Base-by-base conservation (phyloP, 2,113 vertebrate species). In the Arizona elegans region DNA sequence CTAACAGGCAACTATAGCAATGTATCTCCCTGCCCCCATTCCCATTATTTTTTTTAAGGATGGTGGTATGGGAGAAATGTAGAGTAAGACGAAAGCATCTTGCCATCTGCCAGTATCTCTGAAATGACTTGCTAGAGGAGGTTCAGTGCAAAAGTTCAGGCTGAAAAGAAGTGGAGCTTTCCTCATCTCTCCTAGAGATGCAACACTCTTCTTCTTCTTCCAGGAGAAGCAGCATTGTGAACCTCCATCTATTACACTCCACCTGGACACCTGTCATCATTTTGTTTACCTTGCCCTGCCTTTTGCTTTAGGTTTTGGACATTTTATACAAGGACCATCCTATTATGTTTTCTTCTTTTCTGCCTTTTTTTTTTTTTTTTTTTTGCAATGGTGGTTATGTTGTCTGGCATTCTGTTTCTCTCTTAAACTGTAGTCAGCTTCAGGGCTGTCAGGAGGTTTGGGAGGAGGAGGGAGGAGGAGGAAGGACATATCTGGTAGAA, bases 321-420 rank as follows among this genome's bases (percentile, higher is more conserved):
- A 15, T 92, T 96, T 91, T 94, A 92, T 96, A 95, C 8, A 85
- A 92, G 95, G 75, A 97, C 96, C 94, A 97, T 96, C 96, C 92
- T 92, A 58, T 95, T 95, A 96, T 93, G 94, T 95, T 96, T 96
- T 94, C 97, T 95, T 96, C 94, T 17, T 1, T 9, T 90, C 54
- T 93, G 92, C 75, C 89, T 85, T 0, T 21, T 96, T 95, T 95
- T 95, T 87, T 95, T 87, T 43, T 95, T 87, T 43, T 43, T 43
- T 43, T 43, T 43, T 3, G 43, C 96, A 95, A 97, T 90, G 53
- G 1, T 95, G 95, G 96, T 95, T 17, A 94, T 94, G 93, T 96
- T 94, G 95, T 94, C 96, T 97, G 93, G 92, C 92, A 96, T 97
- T 96, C 26, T 91, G 95, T 88, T 59, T 95, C 88, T 95, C 95